Percentiles rank a stretch among this genome's conserved stretches.
These are phyloP conservation scores for Panagrolaimus sp. DNA, from an alignment of 1,140 invertebrate species.

Conservation along the genomic window DNA sequence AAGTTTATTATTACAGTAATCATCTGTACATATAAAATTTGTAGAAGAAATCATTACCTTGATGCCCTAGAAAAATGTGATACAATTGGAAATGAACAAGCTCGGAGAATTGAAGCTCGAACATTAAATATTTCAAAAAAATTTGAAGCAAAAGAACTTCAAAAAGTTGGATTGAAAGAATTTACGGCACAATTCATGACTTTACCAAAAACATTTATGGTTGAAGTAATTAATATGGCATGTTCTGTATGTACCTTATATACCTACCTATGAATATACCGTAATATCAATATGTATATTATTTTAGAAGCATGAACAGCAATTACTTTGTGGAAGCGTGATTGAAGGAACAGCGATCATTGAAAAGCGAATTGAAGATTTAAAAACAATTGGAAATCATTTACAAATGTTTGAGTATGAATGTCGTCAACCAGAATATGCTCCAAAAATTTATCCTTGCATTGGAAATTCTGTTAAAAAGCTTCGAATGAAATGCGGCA, in stretches of 20 bases:
- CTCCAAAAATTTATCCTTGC: slow-evolving; percentile 29
- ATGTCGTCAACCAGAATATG: slow-evolving; percentile 27
- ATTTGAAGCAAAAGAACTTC: slow-evolving; percentile 20
- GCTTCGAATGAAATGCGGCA: slow-evolving; percentile 18
- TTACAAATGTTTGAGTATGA: slow-evolving; percentile 36
- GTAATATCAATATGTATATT: too few relatives aligned
- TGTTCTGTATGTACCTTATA: background rate
- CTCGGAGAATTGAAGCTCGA: slow-evolving; percentile 13
- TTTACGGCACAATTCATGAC: slow-evolving; percentile 34
- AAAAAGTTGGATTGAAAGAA: slow-evolving; percentile 28
- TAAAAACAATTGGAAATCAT: slow-evolving; percentile 33
- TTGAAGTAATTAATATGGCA: slow-evolving; percentile 29
- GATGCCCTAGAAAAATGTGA: slow-evolving; percentile 34
- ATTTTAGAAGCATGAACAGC: slow-evolving; percentile 32
- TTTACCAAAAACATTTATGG: slow-evolving; percentile 24
- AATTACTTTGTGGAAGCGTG: slow-evolving; percentile 31
- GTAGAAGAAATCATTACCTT: slow-evolving; percentile 27
- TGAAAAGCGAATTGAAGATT: slow-evolving; percentile 28
- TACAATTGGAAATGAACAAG: slow-evolving; percentile 27
- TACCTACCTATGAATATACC: too few relatives aligned
- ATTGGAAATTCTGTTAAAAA: slow-evolving; percentile 25
- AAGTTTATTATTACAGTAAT: too few relatives aligned
- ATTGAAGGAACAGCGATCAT: slow-evolving; percentile 36
- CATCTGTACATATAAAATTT: too few relatives aligned
- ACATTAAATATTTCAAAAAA: slow-evolving; percentile 6